phyloP scores from a whole-genome alignment of 2,113 vertebrate species.

The Oreochromis aureus region DNA sequence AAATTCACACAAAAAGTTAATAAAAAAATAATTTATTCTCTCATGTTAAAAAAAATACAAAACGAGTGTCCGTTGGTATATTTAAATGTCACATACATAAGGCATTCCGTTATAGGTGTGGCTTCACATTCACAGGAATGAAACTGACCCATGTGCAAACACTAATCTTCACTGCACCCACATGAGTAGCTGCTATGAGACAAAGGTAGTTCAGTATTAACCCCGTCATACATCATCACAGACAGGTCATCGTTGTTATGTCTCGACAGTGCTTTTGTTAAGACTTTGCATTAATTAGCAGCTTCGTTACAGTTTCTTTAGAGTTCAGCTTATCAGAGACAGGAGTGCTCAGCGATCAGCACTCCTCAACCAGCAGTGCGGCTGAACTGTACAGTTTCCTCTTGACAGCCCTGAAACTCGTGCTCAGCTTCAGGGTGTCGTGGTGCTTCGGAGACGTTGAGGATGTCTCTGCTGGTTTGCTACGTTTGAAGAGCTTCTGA shows the following conservation, averaged over 20 bases:
- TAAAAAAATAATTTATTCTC: constrained; percentile 54
- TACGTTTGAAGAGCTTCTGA: constrained; percentile 79
- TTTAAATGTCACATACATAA: constrained; percentile 52
- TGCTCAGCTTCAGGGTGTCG: constrained; percentile 75
- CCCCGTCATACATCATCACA: neutral
- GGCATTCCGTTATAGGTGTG: neutral
- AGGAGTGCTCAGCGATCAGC: constrained; percentile 61
- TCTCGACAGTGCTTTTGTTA: neutral
- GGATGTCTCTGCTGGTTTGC: constrained; percentile 61
- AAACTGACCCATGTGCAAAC: neutral
- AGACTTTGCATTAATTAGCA: neutral
- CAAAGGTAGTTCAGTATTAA: neutral
- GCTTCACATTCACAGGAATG: constrained; percentile 13
- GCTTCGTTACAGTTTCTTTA: neutral
- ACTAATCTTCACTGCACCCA: neutral
- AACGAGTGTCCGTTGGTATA: neutral
- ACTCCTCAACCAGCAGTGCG: constrained; percentile 88
- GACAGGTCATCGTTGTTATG: neutral
- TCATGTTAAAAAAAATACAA: constrained; percentile 19
- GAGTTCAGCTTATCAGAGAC: neutral
- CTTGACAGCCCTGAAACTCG: constrained; percentile 86
- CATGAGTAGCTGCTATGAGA: constrained; percentile 35
- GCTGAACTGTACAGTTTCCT: constrained; percentile 91
- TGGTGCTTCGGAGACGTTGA: constrained; percentile 23
- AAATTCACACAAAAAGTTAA: neutral